These are phyloP conservation scores for Cichladusa arquata DNA, from an alignment of 2,113 vertebrate genomes.

Conservation along the genomic window DNA sequence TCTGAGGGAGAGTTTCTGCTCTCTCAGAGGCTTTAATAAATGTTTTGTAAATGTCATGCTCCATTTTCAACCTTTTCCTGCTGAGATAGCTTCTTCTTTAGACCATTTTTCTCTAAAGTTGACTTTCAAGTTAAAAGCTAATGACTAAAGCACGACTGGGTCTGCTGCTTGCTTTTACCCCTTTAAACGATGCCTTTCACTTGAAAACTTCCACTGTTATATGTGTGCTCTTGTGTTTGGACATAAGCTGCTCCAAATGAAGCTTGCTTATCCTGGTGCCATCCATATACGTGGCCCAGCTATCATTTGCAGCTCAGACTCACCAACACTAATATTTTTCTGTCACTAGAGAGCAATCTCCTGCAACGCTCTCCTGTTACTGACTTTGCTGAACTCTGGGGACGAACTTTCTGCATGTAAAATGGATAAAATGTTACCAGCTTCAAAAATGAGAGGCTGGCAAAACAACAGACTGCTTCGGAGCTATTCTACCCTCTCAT, in stretches of 20 bases:
- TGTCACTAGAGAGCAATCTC: not conserved
- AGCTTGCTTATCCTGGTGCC: not conserved
- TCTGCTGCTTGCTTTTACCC: not conserved
- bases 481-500: not conserved
- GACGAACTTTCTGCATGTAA: fast-evolving
- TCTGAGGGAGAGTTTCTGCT: conserved; percentile 16
- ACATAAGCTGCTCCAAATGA: not conserved
- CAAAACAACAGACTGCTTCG: not conserved
- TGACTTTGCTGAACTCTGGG: not conserved
- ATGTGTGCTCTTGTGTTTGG: not conserved
- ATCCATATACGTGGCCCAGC: not conserved
- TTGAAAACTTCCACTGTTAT: not conserved
- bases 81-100: not conserved
- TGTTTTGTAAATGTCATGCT: not conserved
- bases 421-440: not conserved
- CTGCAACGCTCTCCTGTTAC: not conserved
- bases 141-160: not conserved
- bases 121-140: not conserved
- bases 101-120: not conserved
- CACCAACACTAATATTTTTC: not conserved
- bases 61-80: not conserved
- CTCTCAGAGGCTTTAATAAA: not conserved
- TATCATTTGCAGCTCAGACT: not conserved
- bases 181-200: not conserved
- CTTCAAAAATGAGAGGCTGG: not conserved